A percentile compares a stretch with the other conserved stretches of the same genome.
Evolutionary conservation across 2,888 invertebrate genomes (phyloP).

Genomic region (Cephalotes varians): DNA sequence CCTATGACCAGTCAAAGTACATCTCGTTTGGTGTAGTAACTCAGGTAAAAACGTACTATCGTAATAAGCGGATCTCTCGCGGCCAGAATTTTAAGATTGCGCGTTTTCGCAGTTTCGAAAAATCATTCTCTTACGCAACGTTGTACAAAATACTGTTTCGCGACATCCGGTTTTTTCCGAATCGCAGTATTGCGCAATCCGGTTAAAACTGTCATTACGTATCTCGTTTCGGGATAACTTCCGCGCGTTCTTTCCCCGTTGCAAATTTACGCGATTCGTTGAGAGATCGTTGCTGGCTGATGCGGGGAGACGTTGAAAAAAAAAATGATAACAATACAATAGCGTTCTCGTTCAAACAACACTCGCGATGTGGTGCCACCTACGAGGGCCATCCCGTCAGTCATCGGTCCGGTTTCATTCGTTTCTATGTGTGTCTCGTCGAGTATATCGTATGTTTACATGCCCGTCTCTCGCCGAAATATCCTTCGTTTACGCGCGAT

Average conservation of each 20-base stretch:
- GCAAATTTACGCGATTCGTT: neutral
- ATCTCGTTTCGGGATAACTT: neutral
- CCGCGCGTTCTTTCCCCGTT: neutral
- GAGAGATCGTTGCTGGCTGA: neutral
- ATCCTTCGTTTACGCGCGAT: slow-evolving; percentile 5
- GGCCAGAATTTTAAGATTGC: neutral
- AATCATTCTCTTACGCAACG: neutral
- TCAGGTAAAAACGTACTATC: slow-evolving; percentile 67
- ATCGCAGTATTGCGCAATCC: neutral
- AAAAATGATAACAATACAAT: slow-evolving; percentile 60
- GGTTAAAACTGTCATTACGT: neutral
- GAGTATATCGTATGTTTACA: slow-evolving; percentile 52
- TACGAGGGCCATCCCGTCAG: slow-evolving; percentile 72
- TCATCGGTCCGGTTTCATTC: slow-evolving; percentile 33
- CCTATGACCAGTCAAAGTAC: slow-evolving; percentile 64
- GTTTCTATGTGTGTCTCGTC: neutral
- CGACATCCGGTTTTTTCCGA: neutral
- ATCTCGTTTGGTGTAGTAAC: slow-evolving; percentile 58
- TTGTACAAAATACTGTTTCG: neutral
- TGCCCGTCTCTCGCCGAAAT: slow-evolving; percentile 16
- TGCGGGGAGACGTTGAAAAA: neutral
- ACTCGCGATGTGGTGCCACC: slow-evolving; percentile 72
- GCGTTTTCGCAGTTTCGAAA: neutral
- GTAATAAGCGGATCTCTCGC: neutral
- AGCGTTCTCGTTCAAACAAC: slow-evolving; percentile 45